These are phyloP conservation scores for Clanis bilineata DNA, from an alignment of 2,888 invertebrate species.

Conservation along the genomic window DNA sequence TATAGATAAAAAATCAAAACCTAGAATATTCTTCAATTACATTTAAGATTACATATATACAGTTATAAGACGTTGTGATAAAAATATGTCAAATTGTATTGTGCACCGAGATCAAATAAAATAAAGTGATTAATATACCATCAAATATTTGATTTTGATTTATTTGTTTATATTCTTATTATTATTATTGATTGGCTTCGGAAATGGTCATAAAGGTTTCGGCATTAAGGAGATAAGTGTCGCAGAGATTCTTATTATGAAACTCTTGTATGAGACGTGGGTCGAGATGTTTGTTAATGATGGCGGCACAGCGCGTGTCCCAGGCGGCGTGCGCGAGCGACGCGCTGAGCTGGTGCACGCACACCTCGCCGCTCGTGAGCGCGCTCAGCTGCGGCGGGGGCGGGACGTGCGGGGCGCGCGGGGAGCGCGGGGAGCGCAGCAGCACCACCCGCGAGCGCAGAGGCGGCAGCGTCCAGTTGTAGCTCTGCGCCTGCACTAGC, in stretches of 20 bases:
- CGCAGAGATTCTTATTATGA: slow-evolving; percentile 42
- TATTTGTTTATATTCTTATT: too few relatives aligned
- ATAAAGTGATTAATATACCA: too few relatives aligned
- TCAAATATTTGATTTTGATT: too few relatives aligned
- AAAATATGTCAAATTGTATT: too few relatives aligned
- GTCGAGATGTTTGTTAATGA: slow-evolving; percentile 43
- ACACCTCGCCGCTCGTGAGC: slow-evolving; percentile 15
- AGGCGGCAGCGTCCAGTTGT: slow-evolving; percentile 25
- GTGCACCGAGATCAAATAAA: too few relatives aligned
- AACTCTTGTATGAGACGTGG: slow-evolving; percentile 33
- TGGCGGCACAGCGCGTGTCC: slow-evolving; percentile 40
- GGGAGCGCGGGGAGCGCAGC: slow-evolving; percentile 31
- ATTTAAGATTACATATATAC: too few relatives aligned
- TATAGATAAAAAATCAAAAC: too few relatives aligned
- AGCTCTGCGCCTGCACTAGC: slow-evolving; percentile 31
- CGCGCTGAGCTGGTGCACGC: slow-evolving; percentile 21
- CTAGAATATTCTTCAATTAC: too few relatives aligned
- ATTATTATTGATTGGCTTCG: too few relatives aligned
- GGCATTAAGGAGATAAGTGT: slow-evolving; percentile 29
- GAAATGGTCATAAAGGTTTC: slow-evolving; percentile 17
- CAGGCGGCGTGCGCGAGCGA: slow-evolving; percentile 33
- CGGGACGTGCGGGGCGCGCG: slow-evolving; percentile 13
- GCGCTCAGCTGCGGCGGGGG: slow-evolving; percentile 20
- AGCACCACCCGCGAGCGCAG: slow-evolving; percentile 43
- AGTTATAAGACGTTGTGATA: too few relatives aligned